Evolutionary conservation across 1,140 invertebrate genomes (phyloP).

Genomic region (Pararge aegeria): DNA sequence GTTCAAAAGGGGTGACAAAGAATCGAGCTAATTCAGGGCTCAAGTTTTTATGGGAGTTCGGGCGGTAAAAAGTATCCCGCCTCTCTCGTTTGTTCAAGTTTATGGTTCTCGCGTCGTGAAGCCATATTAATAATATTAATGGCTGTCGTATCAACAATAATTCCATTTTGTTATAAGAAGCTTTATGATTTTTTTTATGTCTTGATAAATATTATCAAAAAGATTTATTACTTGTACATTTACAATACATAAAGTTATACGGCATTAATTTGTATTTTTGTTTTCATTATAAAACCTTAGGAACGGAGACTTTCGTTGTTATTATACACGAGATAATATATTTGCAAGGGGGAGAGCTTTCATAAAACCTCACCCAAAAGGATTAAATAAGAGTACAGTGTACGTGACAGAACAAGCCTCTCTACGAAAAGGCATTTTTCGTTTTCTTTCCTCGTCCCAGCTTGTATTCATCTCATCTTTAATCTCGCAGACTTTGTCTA

Average conservation of each 20-base stretch:
- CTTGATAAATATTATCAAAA: slow-evolving; percentile 5
- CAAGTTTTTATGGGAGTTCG: slow-evolving; percentile 73
- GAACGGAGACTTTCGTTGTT: neutral
- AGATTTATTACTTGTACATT: neutral
- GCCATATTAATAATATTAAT: slow-evolving; percentile 77
- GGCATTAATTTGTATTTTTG: neutral
- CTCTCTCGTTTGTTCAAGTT: slow-evolving; percentile 78
- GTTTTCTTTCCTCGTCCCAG: slow-evolving; percentile 60
- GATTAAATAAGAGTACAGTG: slow-evolving; percentile 69
- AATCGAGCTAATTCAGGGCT: slow-evolving; percentile 78
- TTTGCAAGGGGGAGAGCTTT: slow-evolving; percentile 31
- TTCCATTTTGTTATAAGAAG: slow-evolving; percentile 51
- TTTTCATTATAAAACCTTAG: neutral
- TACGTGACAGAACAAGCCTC: slow-evolving; percentile 70
- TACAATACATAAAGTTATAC: neutral
- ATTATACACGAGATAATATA: slow-evolving; percentile 2
- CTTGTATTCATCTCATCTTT: slow-evolving; percentile 70
- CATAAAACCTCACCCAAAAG: slow-evolving; percentile 57
- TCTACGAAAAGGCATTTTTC: slow-evolving; percentile 65
- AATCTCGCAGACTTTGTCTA: slow-evolving; percentile 70
- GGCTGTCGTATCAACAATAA: slow-evolving; percentile 63
- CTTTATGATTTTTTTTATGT: slow-evolving; percentile 56
- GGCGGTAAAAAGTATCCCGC: slow-evolving; percentile 77
- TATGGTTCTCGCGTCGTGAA: slow-evolving; percentile 67
- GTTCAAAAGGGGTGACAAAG: slow-evolving; percentile 78